Conservation (phyloP, 37 sponge, comb jelly and placozoan genomes). For the Corticium candelabrum region DNA sequence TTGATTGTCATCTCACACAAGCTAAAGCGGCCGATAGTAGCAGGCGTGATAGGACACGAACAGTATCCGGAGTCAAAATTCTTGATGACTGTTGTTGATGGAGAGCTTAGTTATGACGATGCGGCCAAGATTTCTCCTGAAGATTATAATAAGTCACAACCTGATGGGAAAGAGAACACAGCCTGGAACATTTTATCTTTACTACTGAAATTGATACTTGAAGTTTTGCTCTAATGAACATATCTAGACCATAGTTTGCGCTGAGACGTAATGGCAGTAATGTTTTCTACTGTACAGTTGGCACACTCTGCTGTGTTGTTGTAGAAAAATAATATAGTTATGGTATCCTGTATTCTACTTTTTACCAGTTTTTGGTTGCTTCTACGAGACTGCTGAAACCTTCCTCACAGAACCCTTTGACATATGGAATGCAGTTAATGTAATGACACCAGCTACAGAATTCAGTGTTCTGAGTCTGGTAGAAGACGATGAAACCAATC, state of each 20-base stretch:
- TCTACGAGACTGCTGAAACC: background rate
- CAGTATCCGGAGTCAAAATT: background rate
- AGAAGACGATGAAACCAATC: constrained; percentile 2
- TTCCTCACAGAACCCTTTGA: constrained; percentile 44
- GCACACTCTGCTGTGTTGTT: no score
- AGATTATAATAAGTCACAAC: background rate
- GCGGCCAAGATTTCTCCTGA: background rate
- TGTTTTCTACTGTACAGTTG: no score
- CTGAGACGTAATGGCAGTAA: no score
- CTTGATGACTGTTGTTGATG: background rate
- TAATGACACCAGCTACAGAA: constrained; percentile 8
- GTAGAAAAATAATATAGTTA: no score
- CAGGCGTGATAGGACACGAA: background rate
- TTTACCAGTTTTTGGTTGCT: background rate
- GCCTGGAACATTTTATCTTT: background rate
- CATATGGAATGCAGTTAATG: constrained; percentile 15
- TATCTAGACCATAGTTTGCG: no score
- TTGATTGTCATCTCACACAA: background rate
- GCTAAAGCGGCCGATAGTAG: background rate
- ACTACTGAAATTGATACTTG: background rate
- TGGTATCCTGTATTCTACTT: no score
- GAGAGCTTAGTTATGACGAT: background rate
- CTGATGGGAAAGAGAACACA: background rate
- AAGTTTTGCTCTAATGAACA: background rate
- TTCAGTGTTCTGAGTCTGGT: constrained; percentile 11